These are phyloP conservation scores for Halichondria panicea DNA, from an alignment of 37 sponge, comb jelly and placozoan genomes.

Conservation along the genomic window DNA sequence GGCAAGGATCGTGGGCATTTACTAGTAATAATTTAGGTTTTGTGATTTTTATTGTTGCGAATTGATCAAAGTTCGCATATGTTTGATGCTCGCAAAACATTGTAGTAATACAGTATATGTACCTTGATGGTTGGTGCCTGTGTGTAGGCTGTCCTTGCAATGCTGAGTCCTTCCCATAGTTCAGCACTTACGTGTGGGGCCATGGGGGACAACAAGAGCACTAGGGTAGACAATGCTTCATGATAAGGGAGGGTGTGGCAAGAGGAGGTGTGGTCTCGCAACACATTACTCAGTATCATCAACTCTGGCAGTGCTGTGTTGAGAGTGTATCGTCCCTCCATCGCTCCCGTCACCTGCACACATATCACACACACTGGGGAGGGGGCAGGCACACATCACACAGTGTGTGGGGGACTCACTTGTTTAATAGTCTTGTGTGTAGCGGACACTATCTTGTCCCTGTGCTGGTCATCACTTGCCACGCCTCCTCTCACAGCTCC, in stretches of 20 bases:
- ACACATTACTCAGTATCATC: constrained; percentile 60
- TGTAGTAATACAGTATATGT: too few species aligned
- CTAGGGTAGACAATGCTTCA: constrained; percentile 40
- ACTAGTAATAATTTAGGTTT: too few species aligned
- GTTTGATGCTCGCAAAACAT: too few species aligned
- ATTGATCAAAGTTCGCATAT: too few species aligned
- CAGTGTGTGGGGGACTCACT: constrained; percentile 3
- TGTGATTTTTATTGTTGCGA: too few species aligned
- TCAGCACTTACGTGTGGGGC: constrained; percentile 73
- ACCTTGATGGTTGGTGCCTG: too few species aligned
- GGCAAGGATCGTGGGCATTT: too few species aligned
- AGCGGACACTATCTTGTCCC: background rate
- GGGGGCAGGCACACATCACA: background rate
- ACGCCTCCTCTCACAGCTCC: constrained; percentile 10
- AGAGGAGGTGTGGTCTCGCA: constrained; percentile 11
- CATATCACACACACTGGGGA: background rate
- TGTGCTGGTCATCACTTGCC: constrained; percentile 1
- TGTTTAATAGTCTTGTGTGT: constrained; percentile 48
- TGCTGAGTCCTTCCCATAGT: constrained; percentile 58
- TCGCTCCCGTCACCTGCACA: constrained; percentile 47
- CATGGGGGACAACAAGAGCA: constrained; percentile 73
- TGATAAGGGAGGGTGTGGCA: constrained; percentile 32
- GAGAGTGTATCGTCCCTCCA: constrained; percentile 46
- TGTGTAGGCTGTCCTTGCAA: too few species aligned
- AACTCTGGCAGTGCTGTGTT: constrained; percentile 58